Base-by-base conservation (phyloP, 1,140 invertebrate genomes). In the Trichoplusia ni region DNA sequence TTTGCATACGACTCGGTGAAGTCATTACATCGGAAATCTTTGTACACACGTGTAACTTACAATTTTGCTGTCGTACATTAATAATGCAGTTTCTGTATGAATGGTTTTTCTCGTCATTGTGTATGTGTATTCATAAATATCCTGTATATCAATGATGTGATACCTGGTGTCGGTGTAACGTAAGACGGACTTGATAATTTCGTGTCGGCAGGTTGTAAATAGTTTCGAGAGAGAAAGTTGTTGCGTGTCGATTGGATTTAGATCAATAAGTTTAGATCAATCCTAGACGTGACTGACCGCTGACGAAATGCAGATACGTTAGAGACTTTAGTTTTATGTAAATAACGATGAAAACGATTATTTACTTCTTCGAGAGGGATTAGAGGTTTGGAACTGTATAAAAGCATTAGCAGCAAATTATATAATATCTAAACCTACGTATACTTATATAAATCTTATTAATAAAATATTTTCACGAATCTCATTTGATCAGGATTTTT, bases 21-120 rank as follows among this genome's bases (percentile, higher is more conserved):
- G 46, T 49, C 25, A 49, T 49, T 49, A 49, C 7, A 49, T 31
- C 25, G 46, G 46, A 49, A 49, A 31, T 49, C 46, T 49, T 49
- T 49, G 25, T 27, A 31, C 46, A 49, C 8, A 25, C 29, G 46
- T 7, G n/a, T n/a, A 31, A 31, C 25, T 16, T 18, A 29, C 14
- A 49, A 49, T 49, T 49, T 49, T 49, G 7, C 7, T 31, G 25
- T 29, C 13, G 21, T 6, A 11, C 13, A 23, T n/a, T 23, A 11
- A 23, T 2, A 47, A 27, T 9, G 46, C 8, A 16, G n/a, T 49
- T 49, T 49, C 13, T 8, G 5, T 31, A 18, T 14, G 7, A 18
- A 49, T 16, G 25, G 18, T n/a, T 16, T 49, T 47, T 29, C 5
- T 16, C 29, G 2, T 47, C 29, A n/a, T 14, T n/a, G 9, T 2